These are phyloP conservation scores for Aleiodes alternator DNA, from an alignment of 2,888 invertebrate genomes.

Conservation along the genomic window DNA sequence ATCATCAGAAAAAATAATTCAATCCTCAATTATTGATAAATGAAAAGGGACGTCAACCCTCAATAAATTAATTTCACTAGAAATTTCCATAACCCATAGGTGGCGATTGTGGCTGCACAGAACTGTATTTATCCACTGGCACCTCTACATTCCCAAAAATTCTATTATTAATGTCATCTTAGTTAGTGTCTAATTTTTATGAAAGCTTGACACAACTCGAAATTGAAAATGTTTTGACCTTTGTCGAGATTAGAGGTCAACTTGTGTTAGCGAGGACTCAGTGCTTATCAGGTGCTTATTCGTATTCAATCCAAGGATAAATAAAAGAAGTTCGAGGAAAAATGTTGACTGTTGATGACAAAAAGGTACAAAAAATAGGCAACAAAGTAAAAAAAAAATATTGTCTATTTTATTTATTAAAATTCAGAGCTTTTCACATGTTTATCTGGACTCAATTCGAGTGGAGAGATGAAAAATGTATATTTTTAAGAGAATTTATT, in stretches of 20 bases:
- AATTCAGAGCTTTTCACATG: neutral
- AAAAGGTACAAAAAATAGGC: slow-evolving; percentile 37
- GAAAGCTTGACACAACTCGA: neutral
- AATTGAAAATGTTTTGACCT: slow-evolving; percentile 31
- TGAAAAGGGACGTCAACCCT: too few relatives aligned
- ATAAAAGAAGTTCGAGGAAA: slow-evolving; percentile 3
- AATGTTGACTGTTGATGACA: slow-evolving; percentile 46
- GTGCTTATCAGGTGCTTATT: neutral
- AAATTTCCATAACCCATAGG: too few relatives aligned
- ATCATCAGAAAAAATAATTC: too few relatives aligned
- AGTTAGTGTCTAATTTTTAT: slow-evolving; percentile 3
- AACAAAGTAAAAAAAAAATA: neutral
- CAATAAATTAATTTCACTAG: too few relatives aligned
- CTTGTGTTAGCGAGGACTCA: slow-evolving; percentile 1
- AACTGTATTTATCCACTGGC: too few relatives aligned
- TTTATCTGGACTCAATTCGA: neutral
- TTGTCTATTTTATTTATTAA: neutral
- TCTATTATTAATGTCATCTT: slow-evolving; percentile 10
- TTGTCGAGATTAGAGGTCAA: slow-evolving; percentile 34
- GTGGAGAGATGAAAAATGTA: neutral
- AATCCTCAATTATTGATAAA: too few relatives aligned
- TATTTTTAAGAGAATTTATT: too few relatives aligned
- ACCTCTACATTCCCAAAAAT: too few relatives aligned
- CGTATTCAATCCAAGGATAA: neutral
- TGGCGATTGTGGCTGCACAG: too few relatives aligned